Evolutionary conservation across 2,888 invertebrate genomes (phyloP), one percentile per base, ranked within the genome.

Genomic region (Stratiomys singularior): DNA sequence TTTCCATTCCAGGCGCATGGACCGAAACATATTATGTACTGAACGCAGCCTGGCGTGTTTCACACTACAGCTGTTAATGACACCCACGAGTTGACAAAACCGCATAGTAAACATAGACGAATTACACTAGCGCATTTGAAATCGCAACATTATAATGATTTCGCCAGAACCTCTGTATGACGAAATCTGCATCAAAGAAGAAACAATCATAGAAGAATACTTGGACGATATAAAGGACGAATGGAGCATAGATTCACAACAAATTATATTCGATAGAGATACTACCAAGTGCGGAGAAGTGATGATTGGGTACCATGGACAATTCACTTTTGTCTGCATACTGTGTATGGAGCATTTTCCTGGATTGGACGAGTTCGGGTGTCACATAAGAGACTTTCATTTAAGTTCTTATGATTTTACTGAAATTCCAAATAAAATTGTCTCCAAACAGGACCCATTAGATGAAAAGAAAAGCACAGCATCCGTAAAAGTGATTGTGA

Each of bases 261-360:
- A 52, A 13, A n/a, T 18, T 4, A 4, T n/a, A 3, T 13, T 52
- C 15, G 52, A 13, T 4, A 18, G 15, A 9, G n/a, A n/a, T 21
- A 30, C 7, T 30, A 30, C 64, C 13, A 69, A 69, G n/a, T 69
- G 69, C 25, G 69, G 69, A 13, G 69, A 69, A 46, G 47, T 69
- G n/a, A 30, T 69, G 3, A 1, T 60, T 21, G 60, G 25, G 7
- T 7, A 25, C 25, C 9, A 13, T 11, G 25, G 47, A 25, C 1
- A 30, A 3, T 69, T 69, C 27, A 69, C 69, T 13, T 27, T 69
- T 69, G 47, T 69, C 13, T 69, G 69, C 44, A 9, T 44, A 25
- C 21, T 46, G 18, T 69, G 69, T 47, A 23, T 23, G 11, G 15
- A 69, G 3, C 25, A 4, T 1, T 69, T 69, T 15, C 15, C 4